Evolutionary conservation across 2,888 invertebrate species (phyloP).

Genomic region (Drosophila picticornis): DNA sequence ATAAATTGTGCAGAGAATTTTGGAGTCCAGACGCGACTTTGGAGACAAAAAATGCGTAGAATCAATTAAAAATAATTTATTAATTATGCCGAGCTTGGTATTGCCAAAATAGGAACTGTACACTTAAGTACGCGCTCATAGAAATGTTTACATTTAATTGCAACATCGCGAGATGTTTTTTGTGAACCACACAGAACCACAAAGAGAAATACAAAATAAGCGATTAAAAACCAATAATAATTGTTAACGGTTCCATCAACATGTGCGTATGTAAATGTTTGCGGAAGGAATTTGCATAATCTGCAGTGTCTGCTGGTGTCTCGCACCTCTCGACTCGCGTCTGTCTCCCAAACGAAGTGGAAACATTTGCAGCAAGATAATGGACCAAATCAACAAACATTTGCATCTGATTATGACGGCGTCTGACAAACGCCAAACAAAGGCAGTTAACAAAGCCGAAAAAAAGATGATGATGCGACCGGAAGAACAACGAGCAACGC

Average conservation of each 20-base stretch:
- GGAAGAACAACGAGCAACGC: conserved; percentile 55
- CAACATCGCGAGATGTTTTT: conserved; percentile 3
- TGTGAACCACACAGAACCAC: conserved; percentile 22
- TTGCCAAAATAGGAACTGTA: conserved; percentile 7
- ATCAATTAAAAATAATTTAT: not conserved
- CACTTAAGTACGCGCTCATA: not conserved
- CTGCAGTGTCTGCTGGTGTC: conserved; percentile 48
- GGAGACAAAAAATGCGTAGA: not conserved
- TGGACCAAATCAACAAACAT: conserved; percentile 52
- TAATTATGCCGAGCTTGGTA: conserved; percentile 4
- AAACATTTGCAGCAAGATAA: conserved; percentile 55
- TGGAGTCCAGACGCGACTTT: not conserved
- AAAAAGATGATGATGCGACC: conserved; percentile 39
- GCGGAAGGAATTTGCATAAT: conserved; percentile 78
- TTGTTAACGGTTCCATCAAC: conserved; percentile 69
- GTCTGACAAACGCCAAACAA: conserved; percentile 47
- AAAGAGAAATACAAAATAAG: conserved; percentile 26
- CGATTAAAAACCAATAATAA: conserved; percentile 58
- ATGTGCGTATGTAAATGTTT: conserved; percentile 70
- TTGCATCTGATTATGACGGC: conserved; percentile 60
- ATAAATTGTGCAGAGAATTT: not conserved
- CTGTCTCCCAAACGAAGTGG: conserved; percentile 8
- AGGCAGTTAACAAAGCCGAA: conserved; percentile 36
- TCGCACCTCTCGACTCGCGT: conserved; percentile 14
- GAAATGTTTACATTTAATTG: conserved; percentile 45